phyloP scores from a whole-genome alignment of 2,888 invertebrate species.

The Nomada fabriciana region DNA sequence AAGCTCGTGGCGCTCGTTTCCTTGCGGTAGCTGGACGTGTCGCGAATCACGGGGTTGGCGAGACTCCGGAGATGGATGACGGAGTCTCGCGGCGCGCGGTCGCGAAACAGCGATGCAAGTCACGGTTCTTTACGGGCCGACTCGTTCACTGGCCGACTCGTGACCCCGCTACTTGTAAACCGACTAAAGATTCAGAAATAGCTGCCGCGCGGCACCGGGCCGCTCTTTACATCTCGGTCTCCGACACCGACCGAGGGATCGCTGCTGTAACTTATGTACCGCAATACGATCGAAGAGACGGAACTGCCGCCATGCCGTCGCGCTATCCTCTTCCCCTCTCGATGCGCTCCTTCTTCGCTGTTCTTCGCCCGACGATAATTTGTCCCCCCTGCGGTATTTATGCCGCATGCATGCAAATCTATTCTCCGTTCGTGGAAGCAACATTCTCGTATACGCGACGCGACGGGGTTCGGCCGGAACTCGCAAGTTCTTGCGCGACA shows the following conservation, averaged over 20 bases:
- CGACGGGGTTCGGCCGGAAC: neutral
- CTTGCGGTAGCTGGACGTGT: conserved; percentile 54
- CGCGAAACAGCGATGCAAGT: conserved; percentile 82
- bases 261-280: conserved; percentile 71
- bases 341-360: neutral
- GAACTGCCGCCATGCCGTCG: conserved; percentile 28
- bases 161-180: conserved; percentile 84
- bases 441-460: no score
- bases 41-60: conserved; percentile 66
- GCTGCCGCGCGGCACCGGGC: conserved; percentile 69
- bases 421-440: no score
- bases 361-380: neutral
- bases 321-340: neutral
- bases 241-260: conserved; percentile 54
- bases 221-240: conserved; percentile 27
- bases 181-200: conserved; percentile 83
- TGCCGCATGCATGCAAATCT: no score
- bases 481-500: neutral
- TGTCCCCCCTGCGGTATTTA: no score
- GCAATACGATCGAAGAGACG: conserved; percentile 73
- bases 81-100: conserved; percentile 77
- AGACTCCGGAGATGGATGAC: conserved; percentile 77
- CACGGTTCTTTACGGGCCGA: conserved; percentile 82
- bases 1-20: no score
- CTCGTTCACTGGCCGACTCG: conserved; percentile 79